Percentiles rank a stretch among this genome's conserved stretches.
Evolutionary conservation across 2,113 vertebrate species (phyloP).

Genomic region (Hipposideros armiger): DNA sequence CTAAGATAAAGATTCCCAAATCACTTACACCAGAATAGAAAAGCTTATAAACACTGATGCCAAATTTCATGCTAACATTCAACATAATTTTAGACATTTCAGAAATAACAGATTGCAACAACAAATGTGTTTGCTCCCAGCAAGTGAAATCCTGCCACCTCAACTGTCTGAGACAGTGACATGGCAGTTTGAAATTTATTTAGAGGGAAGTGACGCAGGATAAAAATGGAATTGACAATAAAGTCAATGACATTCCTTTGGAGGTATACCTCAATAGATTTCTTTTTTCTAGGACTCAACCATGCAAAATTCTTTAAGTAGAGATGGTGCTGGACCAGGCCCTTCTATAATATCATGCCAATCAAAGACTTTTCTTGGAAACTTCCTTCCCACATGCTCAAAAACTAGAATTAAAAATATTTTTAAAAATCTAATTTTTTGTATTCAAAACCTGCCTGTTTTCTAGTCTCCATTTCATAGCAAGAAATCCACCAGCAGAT

Average conservation of each 20-base stretch:
- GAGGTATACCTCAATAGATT: neutral
- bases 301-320: neutral
- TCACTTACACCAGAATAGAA: neutral
- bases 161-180: neutral
- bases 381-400: neutral
- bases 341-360: neutral
- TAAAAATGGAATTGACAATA: neutral
- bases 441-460: neutral
- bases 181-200: neutral
- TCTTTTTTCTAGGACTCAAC: neutral
- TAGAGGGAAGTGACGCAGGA: neutral
- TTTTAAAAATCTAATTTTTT: conserved; percentile 22
- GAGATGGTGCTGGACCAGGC: neutral
- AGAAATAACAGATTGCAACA: conserved; percentile 64
- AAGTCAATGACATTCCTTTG: neutral
- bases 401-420: neutral
- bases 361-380: neutral
- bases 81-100: conserved; percentile 72
- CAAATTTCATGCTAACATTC: conserved; percentile 45
- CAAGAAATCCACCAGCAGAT: neutral
- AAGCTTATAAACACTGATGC: neutral
- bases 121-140: conserved; percentile 59
- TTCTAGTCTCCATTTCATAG: neutral
- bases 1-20: conserved; percentile 58
- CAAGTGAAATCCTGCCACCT: conserved; percentile 40